Percentiles rank a stretch among this genome's conserved stretches.
Conservation (phyloP, 2,888 invertebrate genomes). For the Heliothis peltigera region DNA sequence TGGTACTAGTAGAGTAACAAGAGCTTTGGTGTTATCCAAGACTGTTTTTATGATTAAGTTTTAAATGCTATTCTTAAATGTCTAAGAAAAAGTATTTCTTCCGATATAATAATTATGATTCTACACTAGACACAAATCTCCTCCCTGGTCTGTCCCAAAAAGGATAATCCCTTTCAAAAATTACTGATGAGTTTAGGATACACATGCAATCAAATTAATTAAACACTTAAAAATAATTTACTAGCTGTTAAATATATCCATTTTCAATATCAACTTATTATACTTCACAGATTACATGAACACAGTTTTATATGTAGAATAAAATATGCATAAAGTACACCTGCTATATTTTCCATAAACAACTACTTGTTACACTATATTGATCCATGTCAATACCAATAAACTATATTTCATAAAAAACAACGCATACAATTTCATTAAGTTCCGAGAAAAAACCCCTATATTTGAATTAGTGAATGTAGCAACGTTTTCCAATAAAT, state of each 20-base stretch:
- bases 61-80: too few relatives aligned
- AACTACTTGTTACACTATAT: not conserved
- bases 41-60: too few relatives aligned
- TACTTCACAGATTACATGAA: not conserved
- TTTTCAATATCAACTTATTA: not conserved
- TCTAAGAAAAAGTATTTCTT: too few relatives aligned
- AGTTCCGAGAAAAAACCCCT: not conserved
- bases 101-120: too few relatives aligned
- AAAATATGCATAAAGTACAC: not conserved
- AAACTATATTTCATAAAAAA: not conserved
- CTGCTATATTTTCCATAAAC: not conserved
- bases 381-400: not conserved
- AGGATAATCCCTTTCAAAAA: too few relatives aligned
- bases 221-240: not conserved
- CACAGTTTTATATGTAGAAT: not conserved
- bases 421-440: not conserved
- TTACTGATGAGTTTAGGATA: not conserved
- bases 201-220: not conserved
- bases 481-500: constrained; percentile 11
- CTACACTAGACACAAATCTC: too few relatives aligned
- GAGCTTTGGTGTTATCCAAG: too few relatives aligned
- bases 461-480: constrained; percentile 9
- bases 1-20: too few relatives aligned
- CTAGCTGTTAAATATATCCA: not conserved
- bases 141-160: too few relatives aligned